A percentile compares a stretch with the other conserved stretches of the same genome.
Evolutionary conservation across 2,113 vertebrate genomes (phyloP).

Genomic region (Eleginops maclovinus): DNA sequence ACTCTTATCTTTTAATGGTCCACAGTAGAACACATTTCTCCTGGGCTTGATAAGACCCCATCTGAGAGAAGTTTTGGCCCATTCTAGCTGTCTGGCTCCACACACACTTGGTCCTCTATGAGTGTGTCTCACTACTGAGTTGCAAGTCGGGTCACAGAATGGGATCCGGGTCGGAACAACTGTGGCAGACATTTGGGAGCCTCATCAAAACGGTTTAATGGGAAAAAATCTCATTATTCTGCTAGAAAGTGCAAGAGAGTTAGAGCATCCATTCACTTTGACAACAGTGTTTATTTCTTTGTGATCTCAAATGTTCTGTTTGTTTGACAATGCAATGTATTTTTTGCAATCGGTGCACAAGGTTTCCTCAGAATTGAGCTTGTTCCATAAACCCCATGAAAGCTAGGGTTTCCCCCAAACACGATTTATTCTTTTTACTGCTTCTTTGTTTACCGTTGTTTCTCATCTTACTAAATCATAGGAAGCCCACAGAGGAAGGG

Average conservation of each 20-base stretch:
- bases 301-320: no score
- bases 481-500: not conserved
- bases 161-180: not conserved
- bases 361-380: not conserved
- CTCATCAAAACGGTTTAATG: constrained; percentile 29
- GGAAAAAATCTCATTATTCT: not conserved
- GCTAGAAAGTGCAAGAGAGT: not conserved
- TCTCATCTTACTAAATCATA: not conserved
- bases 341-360: not conserved
- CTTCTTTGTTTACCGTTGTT: constrained; percentile 5
- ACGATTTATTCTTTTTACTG: not conserved
- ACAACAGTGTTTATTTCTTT: no score
- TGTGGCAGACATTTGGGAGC: constrained; percentile 47
- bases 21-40: not conserved
- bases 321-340: no score
- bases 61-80: constrained; percentile 10
- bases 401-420: not conserved
- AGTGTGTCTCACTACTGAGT: constrained; percentile 4
- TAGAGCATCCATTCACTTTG: no score
- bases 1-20: not conserved
- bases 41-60: not conserved
- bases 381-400: not conserved
- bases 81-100: constrained; percentile 20
- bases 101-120: not conserved
- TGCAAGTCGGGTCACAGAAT: constrained; percentile 35